These are phyloP conservation scores for Ciconia nigra DNA, from an alignment of 2,797 vertebrate species.

Conservation along the genomic window DNA sequence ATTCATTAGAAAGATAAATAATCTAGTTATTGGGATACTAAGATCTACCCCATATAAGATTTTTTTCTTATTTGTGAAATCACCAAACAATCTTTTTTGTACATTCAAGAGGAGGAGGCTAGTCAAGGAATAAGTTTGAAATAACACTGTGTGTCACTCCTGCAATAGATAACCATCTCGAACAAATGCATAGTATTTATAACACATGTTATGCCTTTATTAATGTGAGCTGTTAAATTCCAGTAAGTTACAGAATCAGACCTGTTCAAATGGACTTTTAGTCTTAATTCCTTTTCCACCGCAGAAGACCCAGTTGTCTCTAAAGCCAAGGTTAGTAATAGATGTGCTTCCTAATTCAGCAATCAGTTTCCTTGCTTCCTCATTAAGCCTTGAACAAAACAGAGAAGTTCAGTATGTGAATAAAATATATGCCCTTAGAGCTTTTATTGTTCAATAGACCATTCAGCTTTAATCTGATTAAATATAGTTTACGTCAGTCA, in stretches of 20 bases:
- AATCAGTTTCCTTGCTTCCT: slow-evolving; percentile 88
- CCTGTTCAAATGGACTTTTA: slow-evolving; percentile 98
- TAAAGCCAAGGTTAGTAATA: slow-evolving; percentile 84
- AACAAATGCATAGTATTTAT: neutral
- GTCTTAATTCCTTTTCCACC: slow-evolving; percentile 98
- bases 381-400: slow-evolving; percentile 81
- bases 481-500: neutral
- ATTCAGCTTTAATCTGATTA: neutral
- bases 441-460: neutral
- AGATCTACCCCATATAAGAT: neutral
- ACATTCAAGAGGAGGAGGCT: neutral
- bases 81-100: neutral
- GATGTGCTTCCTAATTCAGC: slow-evolving; percentile 86
- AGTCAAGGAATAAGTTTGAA: neutral
- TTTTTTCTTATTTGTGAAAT: neutral
- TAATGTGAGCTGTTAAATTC: neutral
- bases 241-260: slow-evolving; percentile 42
- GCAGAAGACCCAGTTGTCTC: slow-evolving; percentile 98
- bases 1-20: neutral
- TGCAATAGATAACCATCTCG: neutral
- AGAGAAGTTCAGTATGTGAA: neutral
- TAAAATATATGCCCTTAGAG: neutral
- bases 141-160: neutral
- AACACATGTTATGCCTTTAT: neutral
- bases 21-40: neutral